A percentile compares a stretch with the other conserved stretches of the same genome.
phyloP scores from a whole-genome alignment of 2,797 vertebrate genomes.

The Prionace glauca region DNA sequence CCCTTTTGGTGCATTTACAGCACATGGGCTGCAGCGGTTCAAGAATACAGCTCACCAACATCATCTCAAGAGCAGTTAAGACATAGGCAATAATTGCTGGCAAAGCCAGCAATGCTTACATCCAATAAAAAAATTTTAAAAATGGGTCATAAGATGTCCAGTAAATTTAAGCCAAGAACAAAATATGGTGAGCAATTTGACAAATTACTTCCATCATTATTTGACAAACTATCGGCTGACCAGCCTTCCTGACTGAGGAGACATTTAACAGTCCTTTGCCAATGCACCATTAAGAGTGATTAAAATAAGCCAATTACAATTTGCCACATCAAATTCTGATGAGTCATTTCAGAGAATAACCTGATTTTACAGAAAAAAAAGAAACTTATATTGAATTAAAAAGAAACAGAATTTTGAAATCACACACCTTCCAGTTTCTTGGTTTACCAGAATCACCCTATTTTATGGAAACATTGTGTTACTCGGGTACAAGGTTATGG shows the following conservation, averaged over 20 bases:
- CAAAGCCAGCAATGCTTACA: too few relatives aligned
- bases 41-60: too few relatives aligned
- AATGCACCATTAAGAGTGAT: not conserved
- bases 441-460: not conserved
- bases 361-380: not conserved
- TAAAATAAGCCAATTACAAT: not conserved
- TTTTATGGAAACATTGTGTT: not conserved
- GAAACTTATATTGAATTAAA: not conserved
- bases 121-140: too few relatives aligned
- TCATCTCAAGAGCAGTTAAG: too few relatives aligned
- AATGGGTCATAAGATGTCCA: not conserved
- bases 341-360: not conserved
- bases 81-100: too few relatives aligned
- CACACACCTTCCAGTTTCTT: not conserved
- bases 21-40: too few relatives aligned
- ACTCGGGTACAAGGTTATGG: not conserved
- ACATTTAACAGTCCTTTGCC: not conserved
- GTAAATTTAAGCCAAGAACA: not conserved
- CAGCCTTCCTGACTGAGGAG: not conserved
- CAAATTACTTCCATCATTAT: not conserved
- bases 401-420: not conserved
- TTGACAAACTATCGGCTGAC: not conserved
- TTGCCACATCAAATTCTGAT: not conserved
- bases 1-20: too few relatives aligned
- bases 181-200: not conserved